phyloP scores from a whole-genome alignment of 2,888 invertebrate genomes.

The Cantharis rustica region DNA sequence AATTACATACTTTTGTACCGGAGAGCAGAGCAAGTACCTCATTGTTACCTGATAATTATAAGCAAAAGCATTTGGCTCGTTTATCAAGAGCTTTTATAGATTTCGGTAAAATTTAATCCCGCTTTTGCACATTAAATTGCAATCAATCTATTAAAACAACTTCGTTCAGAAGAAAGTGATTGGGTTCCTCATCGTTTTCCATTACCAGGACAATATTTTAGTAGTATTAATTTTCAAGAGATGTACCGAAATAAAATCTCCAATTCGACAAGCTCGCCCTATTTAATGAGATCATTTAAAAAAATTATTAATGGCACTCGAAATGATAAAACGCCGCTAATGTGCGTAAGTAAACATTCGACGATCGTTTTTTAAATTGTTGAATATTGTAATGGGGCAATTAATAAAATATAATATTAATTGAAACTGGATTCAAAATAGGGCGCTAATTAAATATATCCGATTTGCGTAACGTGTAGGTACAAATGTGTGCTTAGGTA shows the following conservation, averaged over 20 bases:
- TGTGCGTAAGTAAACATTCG: neutral
- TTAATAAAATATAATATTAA: neutral
- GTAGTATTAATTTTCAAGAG: neutral
- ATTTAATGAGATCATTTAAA: neutral
- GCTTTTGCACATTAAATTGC: neutral
- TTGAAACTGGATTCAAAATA: neutral
- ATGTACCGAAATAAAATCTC: neutral
- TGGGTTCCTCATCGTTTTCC: neutral
- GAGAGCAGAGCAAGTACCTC: too few relatives aligned
- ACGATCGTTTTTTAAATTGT: neutral
- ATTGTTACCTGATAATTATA: neutral
- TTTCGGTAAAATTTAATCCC: neutral
- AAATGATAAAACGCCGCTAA: neutral
- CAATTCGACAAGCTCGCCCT: neutral
- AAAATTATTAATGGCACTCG: neutral
- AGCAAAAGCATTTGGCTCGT: neutral
- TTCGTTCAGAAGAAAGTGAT: neutral
- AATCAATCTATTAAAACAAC: neutral
- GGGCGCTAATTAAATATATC: neutral
- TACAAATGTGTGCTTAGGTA: neutral
- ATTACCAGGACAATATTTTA: neutral
- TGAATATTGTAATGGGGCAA: neutral
- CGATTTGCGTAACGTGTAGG: neutral
- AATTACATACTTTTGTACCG: neutral
- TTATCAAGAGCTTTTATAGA: neutral